Conservation (phyloP, 2,797 vertebrate species). For the Labroides dimidiatus region DNA sequence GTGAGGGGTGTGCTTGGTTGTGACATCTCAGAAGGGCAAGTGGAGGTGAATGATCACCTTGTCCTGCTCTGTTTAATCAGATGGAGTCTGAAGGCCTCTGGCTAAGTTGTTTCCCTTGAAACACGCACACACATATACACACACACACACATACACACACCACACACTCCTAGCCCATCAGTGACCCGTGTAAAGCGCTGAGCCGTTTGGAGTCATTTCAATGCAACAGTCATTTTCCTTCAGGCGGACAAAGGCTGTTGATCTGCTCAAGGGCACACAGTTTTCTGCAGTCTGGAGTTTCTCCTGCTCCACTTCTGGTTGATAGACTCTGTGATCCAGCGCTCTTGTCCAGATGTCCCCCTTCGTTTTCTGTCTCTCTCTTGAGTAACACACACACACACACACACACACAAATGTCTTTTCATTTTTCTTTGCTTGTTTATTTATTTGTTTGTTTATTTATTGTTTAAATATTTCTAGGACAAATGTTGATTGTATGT, state of each 20-base stretch:
- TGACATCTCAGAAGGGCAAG: slow-evolving; percentile 57
- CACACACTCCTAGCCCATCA: slow-evolving; percentile 31
- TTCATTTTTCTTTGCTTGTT: too few species aligned
- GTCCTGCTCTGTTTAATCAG: slow-evolving; percentile 68
- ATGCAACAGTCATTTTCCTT: slow-evolving; percentile 42
- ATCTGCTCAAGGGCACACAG: slow-evolving; percentile 31
- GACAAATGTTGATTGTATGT: too few species aligned
- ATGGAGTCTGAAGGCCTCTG: slow-evolving; percentile 55
- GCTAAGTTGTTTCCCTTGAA: slow-evolving; percentile 31
- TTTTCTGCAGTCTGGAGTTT: slow-evolving; percentile 37
- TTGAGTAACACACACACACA: too few species aligned
- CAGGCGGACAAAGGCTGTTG: slow-evolving; percentile 29
- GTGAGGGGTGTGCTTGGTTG: neutral
- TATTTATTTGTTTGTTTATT: too few species aligned
- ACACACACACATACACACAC: slow-evolving; percentile 6
- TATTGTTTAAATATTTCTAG: too few species aligned
- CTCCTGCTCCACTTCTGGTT: slow-evolving; percentile 31
- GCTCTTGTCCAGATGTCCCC: slow-evolving; percentile 16
- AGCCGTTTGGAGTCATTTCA: slow-evolving; percentile 56
- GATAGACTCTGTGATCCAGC: slow-evolving; percentile 30
- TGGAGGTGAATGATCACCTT: slow-evolving; percentile 68
- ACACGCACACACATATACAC: slow-evolving; percentile 4
- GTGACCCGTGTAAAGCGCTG: slow-evolving; percentile 41
- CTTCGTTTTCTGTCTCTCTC: neutral
- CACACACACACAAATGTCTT: too few species aligned